These are phyloP conservation scores for Mus spicilegus DNA, from an alignment of 2,113 vertebrate species.

Conservation along the genomic window DNA sequence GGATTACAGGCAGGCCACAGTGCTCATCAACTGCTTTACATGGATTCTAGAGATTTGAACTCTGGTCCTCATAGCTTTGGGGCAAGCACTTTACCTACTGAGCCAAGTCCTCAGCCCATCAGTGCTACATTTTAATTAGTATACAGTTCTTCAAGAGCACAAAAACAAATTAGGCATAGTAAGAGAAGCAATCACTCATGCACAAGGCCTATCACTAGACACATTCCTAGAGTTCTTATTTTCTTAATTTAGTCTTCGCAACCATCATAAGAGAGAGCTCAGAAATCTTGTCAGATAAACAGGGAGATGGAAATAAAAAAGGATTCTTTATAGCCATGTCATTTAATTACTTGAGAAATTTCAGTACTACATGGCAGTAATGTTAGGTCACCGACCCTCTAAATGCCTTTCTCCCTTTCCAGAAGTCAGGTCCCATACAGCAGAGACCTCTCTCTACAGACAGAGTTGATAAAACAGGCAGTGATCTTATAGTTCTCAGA, in stretches of 20 bases:
- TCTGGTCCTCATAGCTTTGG: not conserved
- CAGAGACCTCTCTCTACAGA: not conserved
- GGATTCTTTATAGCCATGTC: not conserved
- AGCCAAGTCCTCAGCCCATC: not conserved
- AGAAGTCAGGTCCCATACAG: not conserved
- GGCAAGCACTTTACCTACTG: not conserved
- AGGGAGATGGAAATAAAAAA: not conserved
- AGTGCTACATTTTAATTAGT: not conserved
- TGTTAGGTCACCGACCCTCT: not conserved
- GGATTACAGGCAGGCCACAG: not conserved
- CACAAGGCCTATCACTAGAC: no score
- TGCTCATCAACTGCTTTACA: not conserved
- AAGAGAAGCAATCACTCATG: not conserved
- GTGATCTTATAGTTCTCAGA: not conserved
- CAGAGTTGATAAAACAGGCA: not conserved
- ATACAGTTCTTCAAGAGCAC: not conserved
- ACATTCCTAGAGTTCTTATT: not conserved
- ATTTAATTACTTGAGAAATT: not conserved
- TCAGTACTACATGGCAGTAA: not conserved
- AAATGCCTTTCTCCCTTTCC: not conserved
- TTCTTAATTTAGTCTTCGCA: conserved; percentile 18
- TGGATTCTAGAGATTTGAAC: not conserved
- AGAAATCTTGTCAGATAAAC: conserved; percentile 9
- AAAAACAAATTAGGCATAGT: not conserved
- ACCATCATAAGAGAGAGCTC: not conserved